These are phyloP conservation scores for Rhagologus leucostigma DNA, from an alignment of 2,113 vertebrate genomes.

Conservation along the genomic window DNA sequence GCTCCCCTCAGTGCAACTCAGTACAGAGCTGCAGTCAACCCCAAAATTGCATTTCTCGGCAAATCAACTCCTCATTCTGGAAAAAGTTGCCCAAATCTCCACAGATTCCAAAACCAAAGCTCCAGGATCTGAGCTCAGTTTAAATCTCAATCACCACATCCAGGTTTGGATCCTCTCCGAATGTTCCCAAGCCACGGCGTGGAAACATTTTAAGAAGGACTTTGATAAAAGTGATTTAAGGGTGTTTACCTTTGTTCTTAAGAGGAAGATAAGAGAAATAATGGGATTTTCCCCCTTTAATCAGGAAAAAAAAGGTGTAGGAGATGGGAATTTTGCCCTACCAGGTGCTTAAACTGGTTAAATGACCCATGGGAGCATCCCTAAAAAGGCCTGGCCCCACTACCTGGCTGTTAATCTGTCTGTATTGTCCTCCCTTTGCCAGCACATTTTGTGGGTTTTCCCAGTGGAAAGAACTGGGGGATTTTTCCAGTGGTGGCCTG, in stretches of 20 bases:
- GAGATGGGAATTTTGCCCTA: background rate
- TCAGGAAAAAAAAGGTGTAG: background rate
- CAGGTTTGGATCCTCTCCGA: background rate
- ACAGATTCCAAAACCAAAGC: background rate
- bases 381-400: background rate
- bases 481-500: background rate
- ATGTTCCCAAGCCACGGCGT: fast-evolving
- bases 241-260: background rate
- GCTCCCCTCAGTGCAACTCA: background rate
- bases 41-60: slow-evolving; percentile 38
- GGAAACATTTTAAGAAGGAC: background rate
- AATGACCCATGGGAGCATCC: background rate
- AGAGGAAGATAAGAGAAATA: background rate
- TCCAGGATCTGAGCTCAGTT: background rate
- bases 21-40: background rate
- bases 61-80: background rate
- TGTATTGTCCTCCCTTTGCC: background rate
- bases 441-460: background rate
- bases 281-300: background rate
- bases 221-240: background rate
- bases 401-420: background rate
- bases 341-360: background rate
- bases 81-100: background rate
- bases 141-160: background rate
- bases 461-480: background rate